Percentiles rank a stretch among this genome's conserved stretches.
Evolutionary conservation across 2,888 invertebrate genomes (phyloP).

Genomic region (Noctua pronuba): DNA sequence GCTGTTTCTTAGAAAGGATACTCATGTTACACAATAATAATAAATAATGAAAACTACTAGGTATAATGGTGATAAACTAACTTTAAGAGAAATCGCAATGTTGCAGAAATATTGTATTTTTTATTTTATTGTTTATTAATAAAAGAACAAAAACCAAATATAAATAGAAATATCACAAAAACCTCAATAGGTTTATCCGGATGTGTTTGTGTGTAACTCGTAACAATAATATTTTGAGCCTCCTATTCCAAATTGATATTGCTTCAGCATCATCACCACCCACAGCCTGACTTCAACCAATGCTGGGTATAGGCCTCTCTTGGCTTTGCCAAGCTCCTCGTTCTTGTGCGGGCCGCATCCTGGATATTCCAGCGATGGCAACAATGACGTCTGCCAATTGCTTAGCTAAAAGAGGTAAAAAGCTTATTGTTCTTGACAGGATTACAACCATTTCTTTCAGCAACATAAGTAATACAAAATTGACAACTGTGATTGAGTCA

Average conservation of each 20-base stretch:
- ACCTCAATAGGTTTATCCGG: too few relatives aligned
- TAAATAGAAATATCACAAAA: too few relatives aligned
- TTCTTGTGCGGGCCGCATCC: too few relatives aligned
- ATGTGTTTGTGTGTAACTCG: too few relatives aligned
- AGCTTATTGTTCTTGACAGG: background rate
- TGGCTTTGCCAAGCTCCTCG: too few relatives aligned
- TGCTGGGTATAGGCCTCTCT: too few relatives aligned
- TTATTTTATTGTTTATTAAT: too few relatives aligned
- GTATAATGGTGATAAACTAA: background rate
- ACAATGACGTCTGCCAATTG: background rate
- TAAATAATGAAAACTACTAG: background rate
- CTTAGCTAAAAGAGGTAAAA: background rate
- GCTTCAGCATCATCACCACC: too few relatives aligned
- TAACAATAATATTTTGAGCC: background rate
- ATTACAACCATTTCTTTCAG: background rate
- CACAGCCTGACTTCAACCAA: too few relatives aligned
- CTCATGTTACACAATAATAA: constrained; percentile 18
- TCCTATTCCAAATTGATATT: background rate
- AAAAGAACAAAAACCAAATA: too few relatives aligned
- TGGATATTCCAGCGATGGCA: too few relatives aligned
- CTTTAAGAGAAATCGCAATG: background rate
- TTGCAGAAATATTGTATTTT: background rate
- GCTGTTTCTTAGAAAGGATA: background rate
- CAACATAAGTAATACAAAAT: background rate
- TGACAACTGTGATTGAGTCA: background rate